phyloP scores from a whole-genome alignment of 2,888 invertebrate species.

The Nasonia oneida region DNA sequence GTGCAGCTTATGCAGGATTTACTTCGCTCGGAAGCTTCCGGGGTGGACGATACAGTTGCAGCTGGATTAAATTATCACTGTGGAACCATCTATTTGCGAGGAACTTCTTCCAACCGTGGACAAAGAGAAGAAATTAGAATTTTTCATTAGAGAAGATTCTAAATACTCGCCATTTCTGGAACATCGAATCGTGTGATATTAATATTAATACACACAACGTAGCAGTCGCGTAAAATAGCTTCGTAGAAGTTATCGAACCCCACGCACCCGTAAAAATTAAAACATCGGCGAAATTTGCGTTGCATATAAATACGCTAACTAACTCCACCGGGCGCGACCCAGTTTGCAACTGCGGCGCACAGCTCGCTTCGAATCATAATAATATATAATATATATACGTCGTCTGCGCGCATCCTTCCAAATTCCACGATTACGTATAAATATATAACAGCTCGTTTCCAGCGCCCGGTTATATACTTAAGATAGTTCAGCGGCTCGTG shows the following conservation, averaged over 20 bases:
- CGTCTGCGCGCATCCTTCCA: not conserved
- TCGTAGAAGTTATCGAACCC: not conserved
- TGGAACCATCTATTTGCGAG: slow-evolving; percentile 11
- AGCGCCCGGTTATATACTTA: not conserved
- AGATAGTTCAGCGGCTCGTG: not conserved
- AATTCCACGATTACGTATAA: not conserved
- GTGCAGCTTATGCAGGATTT: not conserved
- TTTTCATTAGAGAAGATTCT: too few species aligned
- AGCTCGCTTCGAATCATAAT: not conserved
- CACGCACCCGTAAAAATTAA: not conserved
- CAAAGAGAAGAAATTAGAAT: too few species aligned
- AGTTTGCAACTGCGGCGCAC: not conserved
- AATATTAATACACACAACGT: too few species aligned
- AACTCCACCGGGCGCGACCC: not conserved
- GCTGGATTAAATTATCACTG: slow-evolving; percentile 33
- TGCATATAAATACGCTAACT: not conserved
- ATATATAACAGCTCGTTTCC: slow-evolving; percentile 15
- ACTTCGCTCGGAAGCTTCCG: not conserved
- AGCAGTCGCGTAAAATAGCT: not conserved
- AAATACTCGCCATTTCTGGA: too few species aligned
- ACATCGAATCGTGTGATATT: too few species aligned
- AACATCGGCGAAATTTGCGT: not conserved
- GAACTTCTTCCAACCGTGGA: not conserved
- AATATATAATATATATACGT: not conserved
- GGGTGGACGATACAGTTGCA: slow-evolving; percentile 9